A percentile compares a stretch with the other conserved stretches of the same genome.
Conservation (phyloP, 2,797 vertebrate genomes). For the Ispidina picta region DNA sequence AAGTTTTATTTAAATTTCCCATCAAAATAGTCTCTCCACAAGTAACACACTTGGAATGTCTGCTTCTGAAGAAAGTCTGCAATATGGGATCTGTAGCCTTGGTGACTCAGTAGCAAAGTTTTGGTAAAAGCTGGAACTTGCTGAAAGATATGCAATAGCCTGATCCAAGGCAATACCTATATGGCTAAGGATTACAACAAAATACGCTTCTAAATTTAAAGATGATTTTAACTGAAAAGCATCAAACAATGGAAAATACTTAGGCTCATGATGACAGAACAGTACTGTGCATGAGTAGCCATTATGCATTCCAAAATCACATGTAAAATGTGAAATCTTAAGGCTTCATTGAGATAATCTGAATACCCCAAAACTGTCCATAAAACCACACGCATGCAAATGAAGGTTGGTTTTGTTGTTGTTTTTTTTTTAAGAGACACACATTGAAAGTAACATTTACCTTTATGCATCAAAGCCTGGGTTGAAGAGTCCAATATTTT, state of each 20-base stretch:
- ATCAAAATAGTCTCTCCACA: neutral
- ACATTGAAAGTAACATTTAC: neutral
- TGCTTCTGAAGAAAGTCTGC: neutral
- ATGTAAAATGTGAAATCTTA: neutral
- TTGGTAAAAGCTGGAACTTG: neutral
- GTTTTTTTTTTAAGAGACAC: neutral
- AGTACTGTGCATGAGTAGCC: neutral
- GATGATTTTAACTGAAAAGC: neutral
- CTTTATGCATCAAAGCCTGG: neutral
- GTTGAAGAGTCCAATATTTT: neutral
- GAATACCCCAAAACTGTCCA: neutral
- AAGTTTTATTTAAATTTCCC: conserved; percentile 11
- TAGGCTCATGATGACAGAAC: neutral
- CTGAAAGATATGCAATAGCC: neutral
- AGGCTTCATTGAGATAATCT: neutral
- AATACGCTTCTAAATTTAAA: neutral
- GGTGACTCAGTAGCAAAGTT: neutral
- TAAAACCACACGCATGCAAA: neutral
- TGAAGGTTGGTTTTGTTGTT: neutral
- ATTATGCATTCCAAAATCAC: neutral
- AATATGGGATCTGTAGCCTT: neutral
- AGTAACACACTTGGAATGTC: neutral
- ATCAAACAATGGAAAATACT: neutral
- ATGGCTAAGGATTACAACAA: neutral
- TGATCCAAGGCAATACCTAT: neutral